Conservation (phyloP, 2,888 invertebrate genomes). For the Chalcosyrphus nemorum region DNA sequence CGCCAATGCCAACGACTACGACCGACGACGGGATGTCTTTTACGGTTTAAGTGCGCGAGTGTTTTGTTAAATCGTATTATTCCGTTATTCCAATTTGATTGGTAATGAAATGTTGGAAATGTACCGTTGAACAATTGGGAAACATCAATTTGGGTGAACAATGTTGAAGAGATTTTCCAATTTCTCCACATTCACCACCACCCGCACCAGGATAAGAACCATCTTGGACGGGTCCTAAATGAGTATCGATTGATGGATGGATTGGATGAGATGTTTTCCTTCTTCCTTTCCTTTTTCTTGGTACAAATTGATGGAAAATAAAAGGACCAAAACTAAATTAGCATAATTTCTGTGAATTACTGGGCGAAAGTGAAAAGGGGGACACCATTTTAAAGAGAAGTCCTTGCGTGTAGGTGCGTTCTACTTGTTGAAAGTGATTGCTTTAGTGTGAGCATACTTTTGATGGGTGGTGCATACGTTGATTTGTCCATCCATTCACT, state of each 20-base stretch:
- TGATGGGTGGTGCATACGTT: too few species aligned
- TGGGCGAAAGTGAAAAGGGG: neutral
- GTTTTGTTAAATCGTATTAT: conserved; percentile 50
- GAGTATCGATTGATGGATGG: conserved; percentile 19
- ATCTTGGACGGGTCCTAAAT: conserved; percentile 5
- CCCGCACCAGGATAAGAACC: neutral
- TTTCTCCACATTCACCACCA: neutral
- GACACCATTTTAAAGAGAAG: neutral
- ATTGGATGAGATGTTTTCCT: neutral
- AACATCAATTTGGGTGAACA: conserved; percentile 55
- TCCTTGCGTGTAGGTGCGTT: neutral
- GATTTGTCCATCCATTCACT: too few species aligned
- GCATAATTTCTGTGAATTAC: conserved; percentile 7
- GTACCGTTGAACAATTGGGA: conserved; percentile 57
- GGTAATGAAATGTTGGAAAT: conserved; percentile 63
- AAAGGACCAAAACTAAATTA: neutral
- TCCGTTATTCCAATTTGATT: conserved; percentile 65
- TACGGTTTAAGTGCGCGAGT: neutral
- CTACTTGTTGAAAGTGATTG: too few species aligned
- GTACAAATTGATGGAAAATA: neutral
- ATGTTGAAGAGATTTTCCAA: conserved; percentile 18
- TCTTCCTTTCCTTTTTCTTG: neutral
- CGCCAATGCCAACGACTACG: neutral
- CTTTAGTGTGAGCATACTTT: too few species aligned
- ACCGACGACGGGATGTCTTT: conserved; percentile 14